Base-by-base conservation (phyloP, 2,888 invertebrate genomes). In the Drosophila ustulata region DNA sequence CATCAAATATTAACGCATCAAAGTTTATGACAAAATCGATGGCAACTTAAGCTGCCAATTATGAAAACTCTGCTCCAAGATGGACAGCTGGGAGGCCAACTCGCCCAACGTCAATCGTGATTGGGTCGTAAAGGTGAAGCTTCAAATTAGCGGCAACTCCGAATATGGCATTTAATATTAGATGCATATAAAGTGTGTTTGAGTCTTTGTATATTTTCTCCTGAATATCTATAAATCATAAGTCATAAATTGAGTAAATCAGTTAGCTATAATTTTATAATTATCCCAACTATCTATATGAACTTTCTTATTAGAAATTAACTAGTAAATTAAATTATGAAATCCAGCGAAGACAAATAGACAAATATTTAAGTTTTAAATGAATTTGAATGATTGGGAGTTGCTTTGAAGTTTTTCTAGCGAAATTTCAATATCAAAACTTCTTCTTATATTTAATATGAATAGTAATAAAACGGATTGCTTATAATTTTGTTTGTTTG, bases 1-100 rank as follows among this genome's bases (percentile, higher is more conserved):
- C 77, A 57, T 53, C 56, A 58, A 53, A 57, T 66, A 53, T 78
- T 61, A 73, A 66, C 46, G 39, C 43, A 53, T 62, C 66, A 55
- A 39, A 55, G 53, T 62, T 78, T 62, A 58, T 57, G 50, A 55
- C 57, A 58, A 73, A 66, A 73, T 78, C 67, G 46, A 66, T 73
- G 61, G 49, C 66, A 39, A 52, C 57, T 62, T 58, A 43, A 77
- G 78, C 53, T 47, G 37, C 61, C 66, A 73, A 62, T 73, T 78
- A 78, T 34, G 46, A 51, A 66, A 46, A 62, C 25, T 62, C 49
- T 43, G 51, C 61, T 46, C 28, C 39, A 39, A 26, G 45, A 11
- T 30, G 43, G 51, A 65, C 58, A 64, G 1, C 34, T 26, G 25
- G 41, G 49, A 11, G 45, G 23, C 32, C 51, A 59, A 26, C 34